Evolutionary conservation across 2,888 invertebrate genomes (phyloP), one percentile per base, ranked within the genome.

Genomic region (Rhorus exstirpatorius): DNA sequence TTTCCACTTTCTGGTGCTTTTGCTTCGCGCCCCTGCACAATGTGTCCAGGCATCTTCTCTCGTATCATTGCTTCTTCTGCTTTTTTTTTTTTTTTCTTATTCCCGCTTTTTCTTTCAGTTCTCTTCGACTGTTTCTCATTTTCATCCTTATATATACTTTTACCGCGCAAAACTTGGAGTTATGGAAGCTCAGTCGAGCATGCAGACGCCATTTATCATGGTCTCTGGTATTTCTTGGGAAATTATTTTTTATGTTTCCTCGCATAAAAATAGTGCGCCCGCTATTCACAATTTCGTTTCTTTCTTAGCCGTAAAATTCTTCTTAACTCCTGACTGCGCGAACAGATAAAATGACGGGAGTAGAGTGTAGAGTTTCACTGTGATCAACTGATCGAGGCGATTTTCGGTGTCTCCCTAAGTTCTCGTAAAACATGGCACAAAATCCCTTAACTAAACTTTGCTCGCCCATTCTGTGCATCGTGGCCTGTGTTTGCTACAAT

Each of bases 61-160:
- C 76, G 71, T 53, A 77, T 79, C 79, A 71, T 31, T 53, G 26
- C 70, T 78, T 80, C 35, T 79, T 61, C 71, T 35, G 35, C 58
- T n/a, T 26, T 6, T 6, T 31, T 31, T 6, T 6, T 31, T 31
- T 31, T 31, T 19, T 41, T 21, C 38, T 51, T 46, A 51, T n/a
- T 58, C 61, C 49, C n/a, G 10, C 8, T 14, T 21, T 60, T 53
- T 49, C 53, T 41, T 67, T 53, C 53, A 49, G 63, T 10, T 31
- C 24, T 58, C 58, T 44, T 24, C 55, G 31, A 58, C 77, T 49
- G 31, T 63, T 70, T 75, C 83, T 55, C 67, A 76, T 76, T 75
- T 65, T 79, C 63, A 24, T 79, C 24, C 72, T 68, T 58, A 74
- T 68, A 58, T 53, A n/a, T n/a, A n/a, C 6, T 68, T 51, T 61